phyloP scores from a whole-genome alignment of 2,888 invertebrate species.

The Nymphalis urticae region DNA sequence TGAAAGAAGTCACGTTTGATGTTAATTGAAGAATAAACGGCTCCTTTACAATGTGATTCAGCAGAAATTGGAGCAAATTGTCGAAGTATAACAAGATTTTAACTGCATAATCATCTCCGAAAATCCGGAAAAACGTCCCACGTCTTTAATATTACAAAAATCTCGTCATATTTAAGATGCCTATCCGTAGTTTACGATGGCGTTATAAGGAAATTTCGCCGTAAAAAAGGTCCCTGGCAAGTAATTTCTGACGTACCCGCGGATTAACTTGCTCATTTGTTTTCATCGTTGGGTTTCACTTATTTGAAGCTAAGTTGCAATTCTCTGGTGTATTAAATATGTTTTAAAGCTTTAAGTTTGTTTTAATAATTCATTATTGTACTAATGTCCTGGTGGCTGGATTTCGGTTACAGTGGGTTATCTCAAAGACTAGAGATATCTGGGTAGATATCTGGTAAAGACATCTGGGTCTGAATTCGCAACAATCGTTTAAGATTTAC shows the following conservation, averaged over 20 bases:
- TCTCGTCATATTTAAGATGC: constrained; percentile 35
- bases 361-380: not conserved
- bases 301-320: constrained; percentile 4
- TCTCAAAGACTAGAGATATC: too few species aligned
- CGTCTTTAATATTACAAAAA: constrained; percentile 32
- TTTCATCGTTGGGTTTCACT: constrained; percentile 41
- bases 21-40: not conserved
- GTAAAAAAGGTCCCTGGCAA: constrained; percentile 42
- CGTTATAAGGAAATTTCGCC: constrained; percentile 39
- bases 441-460: too few species aligned
- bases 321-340: not conserved
- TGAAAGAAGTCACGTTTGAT: not conserved
- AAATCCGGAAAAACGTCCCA: constrained; percentile 6
- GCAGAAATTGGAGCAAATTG: not conserved
- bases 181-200: constrained; percentile 37
- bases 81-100: not conserved
- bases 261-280: constrained; percentile 46
- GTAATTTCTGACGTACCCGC: constrained; percentile 42
- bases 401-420: too few species aligned
- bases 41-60: too few species aligned
- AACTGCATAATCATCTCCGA: constrained; percentile 2
- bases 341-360: not conserved
- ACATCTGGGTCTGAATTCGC: too few species aligned
- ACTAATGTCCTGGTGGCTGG: too few species aligned
- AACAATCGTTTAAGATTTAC: too few species aligned